Evolutionary conservation across 2,113 vertebrate species (phyloP).

Genomic region (Ahaetulla prasina): DNA sequence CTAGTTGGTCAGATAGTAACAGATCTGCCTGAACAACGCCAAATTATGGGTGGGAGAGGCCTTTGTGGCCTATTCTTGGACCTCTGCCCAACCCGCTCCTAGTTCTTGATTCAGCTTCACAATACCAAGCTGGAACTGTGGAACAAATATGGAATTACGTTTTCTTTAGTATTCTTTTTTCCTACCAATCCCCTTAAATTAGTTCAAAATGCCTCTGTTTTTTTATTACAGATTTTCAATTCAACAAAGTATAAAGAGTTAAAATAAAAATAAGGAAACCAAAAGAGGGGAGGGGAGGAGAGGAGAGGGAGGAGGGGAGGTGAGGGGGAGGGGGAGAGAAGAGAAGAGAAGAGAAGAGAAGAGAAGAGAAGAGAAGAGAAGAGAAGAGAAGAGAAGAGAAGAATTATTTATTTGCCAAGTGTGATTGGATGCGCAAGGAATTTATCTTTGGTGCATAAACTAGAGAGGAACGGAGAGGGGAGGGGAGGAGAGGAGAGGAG

Average conservation of each 20-base stretch:
- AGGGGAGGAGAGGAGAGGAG: not conserved
- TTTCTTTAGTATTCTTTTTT: not conserved
- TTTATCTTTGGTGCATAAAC: too few relatives aligned
- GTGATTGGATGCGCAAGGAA: too few relatives aligned
- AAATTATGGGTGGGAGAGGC: not conserved
- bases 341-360: too few relatives aligned
- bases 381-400: too few relatives aligned
- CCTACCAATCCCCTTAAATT: not conserved
- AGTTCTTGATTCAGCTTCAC: not conserved
- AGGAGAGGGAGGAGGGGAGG: not conserved
- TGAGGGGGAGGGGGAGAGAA: too few relatives aligned
- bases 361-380: too few relatives aligned
- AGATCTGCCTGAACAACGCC: not conserved
- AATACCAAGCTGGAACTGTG: not conserved
- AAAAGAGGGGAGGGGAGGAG: not conserved
- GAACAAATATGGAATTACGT: not conserved
- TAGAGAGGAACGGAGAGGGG: too few relatives aligned
- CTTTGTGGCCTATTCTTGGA: not conserved
- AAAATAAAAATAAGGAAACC: not conserved
- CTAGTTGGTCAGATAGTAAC: not conserved
- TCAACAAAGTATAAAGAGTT: not conserved
- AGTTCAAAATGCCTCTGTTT: not conserved
- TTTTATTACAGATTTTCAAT: not conserved
- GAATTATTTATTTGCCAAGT: too few relatives aligned
- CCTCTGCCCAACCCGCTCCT: not conserved